phyloP scores from a whole-genome alignment of 2,797 vertebrate genomes.

The Hippoglossus hippoglossus region DNA sequence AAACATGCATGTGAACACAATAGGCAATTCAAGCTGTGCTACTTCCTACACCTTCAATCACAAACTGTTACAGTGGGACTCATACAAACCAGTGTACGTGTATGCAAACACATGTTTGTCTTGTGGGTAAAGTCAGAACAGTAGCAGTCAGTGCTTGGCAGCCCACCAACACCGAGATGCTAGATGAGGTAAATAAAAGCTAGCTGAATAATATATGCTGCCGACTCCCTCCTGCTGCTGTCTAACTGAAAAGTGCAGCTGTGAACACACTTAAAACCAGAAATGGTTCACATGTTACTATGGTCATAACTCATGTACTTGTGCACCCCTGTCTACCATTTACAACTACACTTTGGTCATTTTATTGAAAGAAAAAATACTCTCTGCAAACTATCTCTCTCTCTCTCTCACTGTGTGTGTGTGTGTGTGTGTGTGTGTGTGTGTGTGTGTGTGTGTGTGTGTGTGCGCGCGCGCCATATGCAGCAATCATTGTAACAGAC shows the following conservation, averaged over 20 bases:
- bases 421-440: constrained; percentile 17
- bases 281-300: not conserved
- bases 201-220: constrained; percentile 73
- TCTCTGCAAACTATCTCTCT: not conserved
- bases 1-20: too few relatives aligned
- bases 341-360: constrained; percentile 16
- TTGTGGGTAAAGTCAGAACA: not conserved
- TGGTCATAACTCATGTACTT: constrained; percentile 27
- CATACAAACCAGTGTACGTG: not conserved
- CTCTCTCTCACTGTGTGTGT: not conserved
- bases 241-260: constrained; percentile 18
- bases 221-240: constrained; percentile 46
- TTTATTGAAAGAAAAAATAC: constrained; percentile 14
- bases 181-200: constrained; percentile 76
- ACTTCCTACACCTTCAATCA: not conserved
- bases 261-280: constrained; percentile 20
- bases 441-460: constrained; percentile 16
- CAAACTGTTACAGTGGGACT: not conserved
- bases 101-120: not conserved
- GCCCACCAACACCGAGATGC: constrained; percentile 49
- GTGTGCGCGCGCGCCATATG: constrained; percentile 43
- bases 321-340: not conserved
- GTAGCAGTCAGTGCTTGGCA: not conserved
- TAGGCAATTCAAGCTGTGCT: too few relatives aligned
- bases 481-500: constrained; percentile 48